A percentile compares a stretch with the other conserved stretches of the same genome.
Evolutionary conservation across 1,140 invertebrate genomes (phyloP).

Genomic region (Glossosoma conforme): DNA sequence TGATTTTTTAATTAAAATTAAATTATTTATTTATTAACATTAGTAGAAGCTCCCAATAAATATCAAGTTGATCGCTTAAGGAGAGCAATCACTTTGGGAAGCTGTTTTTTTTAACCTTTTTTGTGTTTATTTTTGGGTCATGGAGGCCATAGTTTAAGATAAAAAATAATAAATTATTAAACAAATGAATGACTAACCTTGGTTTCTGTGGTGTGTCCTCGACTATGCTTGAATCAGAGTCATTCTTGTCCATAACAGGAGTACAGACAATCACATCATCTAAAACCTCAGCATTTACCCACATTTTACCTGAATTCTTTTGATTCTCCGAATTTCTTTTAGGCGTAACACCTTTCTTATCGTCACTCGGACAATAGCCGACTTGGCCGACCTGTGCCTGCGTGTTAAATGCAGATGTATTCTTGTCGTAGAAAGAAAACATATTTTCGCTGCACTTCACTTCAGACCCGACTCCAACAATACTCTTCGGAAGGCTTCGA

Average conservation of each 20-base stretch:
- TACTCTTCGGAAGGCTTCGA: neutral
- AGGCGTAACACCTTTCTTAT: too few relatives aligned
- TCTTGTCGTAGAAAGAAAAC: too few relatives aligned
- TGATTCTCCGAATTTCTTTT: too few relatives aligned
- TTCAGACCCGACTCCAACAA: too few relatives aligned
- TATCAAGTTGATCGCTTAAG: neutral
- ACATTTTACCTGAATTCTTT: neutral
- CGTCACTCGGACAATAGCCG: too few relatives aligned
- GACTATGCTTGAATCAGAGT: conserved; percentile 40
- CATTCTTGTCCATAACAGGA: conserved; percentile 34
- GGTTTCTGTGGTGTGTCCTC: conserved; percentile 45
- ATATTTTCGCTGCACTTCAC: too few relatives aligned
- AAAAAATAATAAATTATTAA: conserved; percentile 2
- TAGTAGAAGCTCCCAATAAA: conserved; percentile 12
- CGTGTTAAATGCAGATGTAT: too few relatives aligned
- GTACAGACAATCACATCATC: conserved; percentile 26
- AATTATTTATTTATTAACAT: conserved; percentile 32
- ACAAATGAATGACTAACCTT: conserved; percentile 31
- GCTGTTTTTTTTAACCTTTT: too few relatives aligned
- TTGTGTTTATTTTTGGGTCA: too few relatives aligned
- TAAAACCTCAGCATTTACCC: neutral
- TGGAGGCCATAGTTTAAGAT: neutral
- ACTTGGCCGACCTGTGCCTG: neutral
- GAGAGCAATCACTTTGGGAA: neutral
- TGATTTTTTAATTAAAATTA: conserved; percentile 22